These are phyloP conservation scores for Procambarus clarkii DNA, from an alignment of 1,140 invertebrate species.

Conservation along the genomic window DNA sequence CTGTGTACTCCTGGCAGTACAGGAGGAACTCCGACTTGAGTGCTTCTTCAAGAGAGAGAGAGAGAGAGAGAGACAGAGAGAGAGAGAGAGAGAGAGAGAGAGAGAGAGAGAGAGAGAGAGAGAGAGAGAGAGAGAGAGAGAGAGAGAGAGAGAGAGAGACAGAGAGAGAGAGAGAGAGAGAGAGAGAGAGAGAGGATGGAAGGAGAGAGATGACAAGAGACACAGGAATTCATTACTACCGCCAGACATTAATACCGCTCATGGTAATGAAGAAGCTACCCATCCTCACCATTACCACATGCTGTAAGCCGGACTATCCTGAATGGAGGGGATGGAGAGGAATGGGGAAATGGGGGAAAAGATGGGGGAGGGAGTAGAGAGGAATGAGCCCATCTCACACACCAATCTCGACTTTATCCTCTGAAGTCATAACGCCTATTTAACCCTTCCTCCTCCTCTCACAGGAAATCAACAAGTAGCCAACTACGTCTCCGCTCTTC, in stretches of 20 bases:
- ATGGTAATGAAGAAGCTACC: slow-evolving; percentile 21
- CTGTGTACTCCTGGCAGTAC: too few species aligned
- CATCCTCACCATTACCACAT: slow-evolving; percentile 24
- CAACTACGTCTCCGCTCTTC: not conserved
- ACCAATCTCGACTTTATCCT: too few species aligned
- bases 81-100: not conserved
- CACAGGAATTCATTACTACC: slow-evolving; percentile 16
- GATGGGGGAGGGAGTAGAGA: not conserved
- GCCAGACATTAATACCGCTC: slow-evolving; percentile 21
- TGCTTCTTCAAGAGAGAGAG: too few species aligned
- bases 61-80: not conserved
- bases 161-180: not conserved
- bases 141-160: not conserved
- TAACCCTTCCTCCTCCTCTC: not conserved
- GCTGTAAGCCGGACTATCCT: not conserved
- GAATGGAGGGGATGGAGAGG: not conserved
- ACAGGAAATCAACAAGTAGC: not conserved
- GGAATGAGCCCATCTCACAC: too few species aligned
- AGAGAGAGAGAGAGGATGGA: not conserved
- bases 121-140: not conserved
- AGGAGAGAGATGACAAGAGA: not conserved
- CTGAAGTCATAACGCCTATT: too few species aligned
- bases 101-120: not conserved
- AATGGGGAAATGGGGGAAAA: not conserved
- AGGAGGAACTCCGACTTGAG: too few species aligned